These are phyloP conservation scores for Sinotaia quadrata DNA, from an alignment of 2,888 invertebrate species.

Conservation along the genomic window DNA sequence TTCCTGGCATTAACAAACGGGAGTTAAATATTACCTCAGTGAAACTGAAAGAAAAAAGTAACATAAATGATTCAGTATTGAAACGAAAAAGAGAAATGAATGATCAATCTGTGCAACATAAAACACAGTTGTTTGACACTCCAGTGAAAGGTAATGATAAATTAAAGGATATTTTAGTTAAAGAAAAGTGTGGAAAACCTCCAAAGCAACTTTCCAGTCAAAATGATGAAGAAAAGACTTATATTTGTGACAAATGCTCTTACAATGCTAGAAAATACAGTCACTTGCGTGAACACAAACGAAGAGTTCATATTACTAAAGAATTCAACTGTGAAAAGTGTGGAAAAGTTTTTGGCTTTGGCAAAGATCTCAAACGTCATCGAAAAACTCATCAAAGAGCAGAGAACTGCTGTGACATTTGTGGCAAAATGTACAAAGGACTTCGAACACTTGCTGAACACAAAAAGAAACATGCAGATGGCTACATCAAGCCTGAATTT, in stretches of 20 bases:
- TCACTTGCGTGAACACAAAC: conserved; percentile 49
- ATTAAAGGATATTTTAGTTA: too few relatives aligned
- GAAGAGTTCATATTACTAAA: conserved; percentile 49
- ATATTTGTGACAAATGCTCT: conserved; percentile 44
- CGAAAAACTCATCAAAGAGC: conserved; percentile 47
- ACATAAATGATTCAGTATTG: too few relatives aligned
- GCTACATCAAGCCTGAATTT: conserved; percentile 55
- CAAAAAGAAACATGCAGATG: conserved; percentile 48
- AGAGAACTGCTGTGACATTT: conserved; percentile 52
- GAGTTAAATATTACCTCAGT: too few relatives aligned
- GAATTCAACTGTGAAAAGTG: conserved; percentile 52
- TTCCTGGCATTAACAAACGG: too few relatives aligned
- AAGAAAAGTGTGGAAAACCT: not conserved
- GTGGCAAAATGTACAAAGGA: conserved; percentile 59
- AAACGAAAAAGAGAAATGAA: too few relatives aligned
- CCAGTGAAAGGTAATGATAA: too few relatives aligned
- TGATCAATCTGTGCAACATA: too few relatives aligned
- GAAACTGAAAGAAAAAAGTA: too few relatives aligned
- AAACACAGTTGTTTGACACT: too few relatives aligned
- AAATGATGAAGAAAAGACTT: conserved; percentile 15
- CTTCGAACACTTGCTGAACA: conserved; percentile 48
- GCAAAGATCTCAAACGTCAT: conserved; percentile 55
- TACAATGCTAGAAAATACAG: conserved; percentile 44
- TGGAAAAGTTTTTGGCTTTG: conserved; percentile 52
- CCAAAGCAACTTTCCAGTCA: not conserved